Percentiles rank a stretch among this genome's conserved stretches.
Conservation (phyloP, 2,888 invertebrate species). For the Gymnoscelis rufifasciata region DNA sequence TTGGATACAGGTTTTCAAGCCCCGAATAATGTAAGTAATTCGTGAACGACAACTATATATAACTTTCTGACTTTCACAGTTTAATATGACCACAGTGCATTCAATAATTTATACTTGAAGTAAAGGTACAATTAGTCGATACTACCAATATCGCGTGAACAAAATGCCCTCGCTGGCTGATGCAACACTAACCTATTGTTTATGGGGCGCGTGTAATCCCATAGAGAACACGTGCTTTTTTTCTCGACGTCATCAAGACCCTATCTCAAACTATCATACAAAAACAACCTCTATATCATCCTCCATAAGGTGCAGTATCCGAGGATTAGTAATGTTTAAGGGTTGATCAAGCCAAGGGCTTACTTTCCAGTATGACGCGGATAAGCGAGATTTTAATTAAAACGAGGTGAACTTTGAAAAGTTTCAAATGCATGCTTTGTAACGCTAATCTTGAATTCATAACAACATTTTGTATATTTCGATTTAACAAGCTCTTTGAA, state of each 20-base stretch:
- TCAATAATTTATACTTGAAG: no score
- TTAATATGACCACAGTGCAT: no score
- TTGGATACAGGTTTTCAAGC: no score
- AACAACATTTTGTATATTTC: neutral
- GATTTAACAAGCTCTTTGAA: neutral
- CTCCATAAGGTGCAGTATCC: slow-evolving; percentile 34
- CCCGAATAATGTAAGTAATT: no score
- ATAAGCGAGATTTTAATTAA: slow-evolving; percentile 74
- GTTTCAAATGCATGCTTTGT: slow-evolving; percentile 1
- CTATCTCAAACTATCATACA: slow-evolving; percentile 20
- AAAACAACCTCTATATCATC: slow-evolving; percentile 37
- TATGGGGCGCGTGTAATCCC: slow-evolving; percentile 73
- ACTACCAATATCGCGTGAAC: slow-evolving; percentile 21
- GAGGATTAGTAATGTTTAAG: slow-evolving; percentile 29
- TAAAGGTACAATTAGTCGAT: no score
- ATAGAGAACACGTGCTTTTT: slow-evolving; percentile 77
- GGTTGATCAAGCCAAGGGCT: slow-evolving; percentile 60
- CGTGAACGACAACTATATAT: no score
- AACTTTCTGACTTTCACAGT: no score
- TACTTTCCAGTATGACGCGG: slow-evolving; percentile 69
- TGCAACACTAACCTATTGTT: slow-evolving; percentile 70
- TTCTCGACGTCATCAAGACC: slow-evolving; percentile 61
- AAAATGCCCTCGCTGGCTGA: slow-evolving; percentile 24
- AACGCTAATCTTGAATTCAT: neutral
- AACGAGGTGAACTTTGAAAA: slow-evolving; percentile 45